Evolutionary conservation across 2,888 invertebrate species (phyloP).

Genomic region (Toxonevra muliebris): DNA sequence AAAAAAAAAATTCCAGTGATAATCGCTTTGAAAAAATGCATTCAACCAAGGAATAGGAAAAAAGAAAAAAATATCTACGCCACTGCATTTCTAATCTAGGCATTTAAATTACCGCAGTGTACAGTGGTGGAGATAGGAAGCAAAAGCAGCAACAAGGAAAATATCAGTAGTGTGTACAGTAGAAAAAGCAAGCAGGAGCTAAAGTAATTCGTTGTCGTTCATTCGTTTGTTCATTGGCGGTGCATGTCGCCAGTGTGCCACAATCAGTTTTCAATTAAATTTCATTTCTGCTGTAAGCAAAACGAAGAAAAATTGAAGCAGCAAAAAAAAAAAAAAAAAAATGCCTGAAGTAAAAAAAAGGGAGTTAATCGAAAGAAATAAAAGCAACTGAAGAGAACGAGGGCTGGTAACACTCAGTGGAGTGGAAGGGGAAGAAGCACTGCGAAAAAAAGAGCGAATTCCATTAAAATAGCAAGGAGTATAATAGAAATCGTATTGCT

Average conservation of each 20-base stretch:
- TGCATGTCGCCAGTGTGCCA: slow-evolving; percentile 28
- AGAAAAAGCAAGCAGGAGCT: background rate
- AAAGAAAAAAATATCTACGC: slow-evolving; percentile 1
- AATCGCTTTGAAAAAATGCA: slow-evolving; percentile 32
- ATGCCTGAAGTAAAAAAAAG: background rate
- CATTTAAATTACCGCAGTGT: slow-evolving; percentile 5
- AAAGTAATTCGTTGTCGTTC: too few species aligned
- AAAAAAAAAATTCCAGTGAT: slow-evolving; percentile 22
- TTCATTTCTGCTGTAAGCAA: slow-evolving; percentile 21
- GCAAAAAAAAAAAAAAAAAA: background rate
- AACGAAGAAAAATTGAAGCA: background rate
- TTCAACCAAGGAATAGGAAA: slow-evolving; percentile 10
- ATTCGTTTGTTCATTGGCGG: too few species aligned
- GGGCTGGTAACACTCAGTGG: background rate
- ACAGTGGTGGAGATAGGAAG: background rate
- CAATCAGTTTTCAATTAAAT: slow-evolving; percentile 53
- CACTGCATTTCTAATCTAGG: slow-evolving; percentile 15
- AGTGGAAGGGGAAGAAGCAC: too few species aligned
- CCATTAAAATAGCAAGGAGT: too few species aligned
- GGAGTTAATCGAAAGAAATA: background rate
- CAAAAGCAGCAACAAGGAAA: background rate
- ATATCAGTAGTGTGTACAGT: background rate
- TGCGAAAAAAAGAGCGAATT: background rate
- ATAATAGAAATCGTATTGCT: background rate
- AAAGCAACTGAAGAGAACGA: background rate